Evolutionary conservation across 2,113 vertebrate genomes (phyloP).

Genomic region (Percina caprodes): DNA sequence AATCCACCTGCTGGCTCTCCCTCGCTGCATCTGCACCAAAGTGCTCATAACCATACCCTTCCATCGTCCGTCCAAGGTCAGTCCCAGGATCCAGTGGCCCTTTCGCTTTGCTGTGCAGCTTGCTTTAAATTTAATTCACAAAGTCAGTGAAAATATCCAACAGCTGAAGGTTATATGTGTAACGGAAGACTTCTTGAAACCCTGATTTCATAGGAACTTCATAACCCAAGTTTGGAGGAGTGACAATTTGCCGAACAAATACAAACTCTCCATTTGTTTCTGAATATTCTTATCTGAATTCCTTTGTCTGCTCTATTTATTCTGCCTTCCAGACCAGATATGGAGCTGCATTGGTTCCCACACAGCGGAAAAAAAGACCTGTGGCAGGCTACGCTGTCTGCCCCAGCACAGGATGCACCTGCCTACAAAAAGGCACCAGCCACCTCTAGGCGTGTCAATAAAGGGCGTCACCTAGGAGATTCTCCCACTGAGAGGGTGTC

Average conservation of each 20-base stretch:
- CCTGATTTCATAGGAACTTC: background rate
- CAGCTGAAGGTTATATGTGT: conserved; percentile 27
- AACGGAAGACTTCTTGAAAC: conserved; percentile 3
- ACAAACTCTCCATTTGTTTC: conserved; percentile 14
- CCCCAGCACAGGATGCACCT: conserved; percentile 71
- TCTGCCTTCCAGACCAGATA: conserved; percentile 24
- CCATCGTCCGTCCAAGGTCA: conserved; percentile 68
- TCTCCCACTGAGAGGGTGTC: conserved; percentile 76
- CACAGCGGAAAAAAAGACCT: conserved; percentile 23
- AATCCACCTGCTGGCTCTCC: conserved; percentile 59
- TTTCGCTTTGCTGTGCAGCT: conserved; percentile 12
- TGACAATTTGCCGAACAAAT: conserved; percentile 29
- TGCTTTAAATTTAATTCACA: conserved; percentile 3
- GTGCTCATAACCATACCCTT: conserved; percentile 59
- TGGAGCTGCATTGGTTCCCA: conserved; percentile 28
- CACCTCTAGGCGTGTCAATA: conserved; percentile 71
- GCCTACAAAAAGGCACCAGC: conserved; percentile 65
- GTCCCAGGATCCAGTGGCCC: conserved; percentile 22
- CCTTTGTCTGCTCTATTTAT: conserved; percentile 18
- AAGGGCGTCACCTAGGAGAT: conserved; percentile 79
- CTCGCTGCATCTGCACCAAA: conserved; percentile 34
- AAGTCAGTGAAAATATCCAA: conserved; percentile 23
- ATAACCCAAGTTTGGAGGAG: background rate
- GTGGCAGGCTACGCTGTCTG: conserved; percentile 47
- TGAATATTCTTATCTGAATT: conserved; percentile 44